These are phyloP conservation scores for Dynastes maya DNA, from an alignment of 2,888 invertebrate genomes.

Conservation along the genomic window DNA sequence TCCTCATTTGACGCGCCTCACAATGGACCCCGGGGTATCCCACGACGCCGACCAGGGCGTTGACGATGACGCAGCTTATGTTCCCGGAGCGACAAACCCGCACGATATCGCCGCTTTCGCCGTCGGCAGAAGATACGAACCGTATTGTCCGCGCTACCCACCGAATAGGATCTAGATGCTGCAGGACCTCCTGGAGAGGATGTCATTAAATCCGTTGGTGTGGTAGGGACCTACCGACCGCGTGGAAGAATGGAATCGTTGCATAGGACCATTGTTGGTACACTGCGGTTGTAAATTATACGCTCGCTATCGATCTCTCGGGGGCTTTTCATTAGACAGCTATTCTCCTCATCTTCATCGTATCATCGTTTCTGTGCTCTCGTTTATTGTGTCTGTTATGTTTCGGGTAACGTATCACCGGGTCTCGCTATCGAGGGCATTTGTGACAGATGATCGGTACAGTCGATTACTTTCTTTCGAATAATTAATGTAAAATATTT, in stretches of 20 bases:
- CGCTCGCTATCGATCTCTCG: conserved; percentile 38
- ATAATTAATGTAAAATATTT: conserved; percentile 25
- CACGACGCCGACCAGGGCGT: conserved; percentile 33
- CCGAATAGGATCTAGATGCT: conserved; percentile 54
- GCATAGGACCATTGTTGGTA: conserved; percentile 44
- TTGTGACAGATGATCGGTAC: conserved; percentile 28
- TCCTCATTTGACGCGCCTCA: conserved; percentile 29
- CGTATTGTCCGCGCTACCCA: conserved; percentile 40
- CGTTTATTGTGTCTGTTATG: conserved; percentile 22
- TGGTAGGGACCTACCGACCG: conserved; percentile 57
- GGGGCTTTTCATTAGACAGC: conserved; percentile 49
- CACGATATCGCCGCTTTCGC: conserved; percentile 16
- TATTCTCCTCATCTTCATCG: conserved; percentile 10
- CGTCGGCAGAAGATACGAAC: not conserved
- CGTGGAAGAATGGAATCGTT: conserved; percentile 57
- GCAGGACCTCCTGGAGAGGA: conserved; percentile 58
- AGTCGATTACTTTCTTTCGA: conserved; percentile 15
- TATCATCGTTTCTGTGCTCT: not conserved
- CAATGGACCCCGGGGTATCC: conserved; percentile 22
- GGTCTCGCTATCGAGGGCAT: not conserved
- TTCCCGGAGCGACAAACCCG: conserved; percentile 38
- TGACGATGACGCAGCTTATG: conserved; percentile 42
- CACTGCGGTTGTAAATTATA: conserved; percentile 51
- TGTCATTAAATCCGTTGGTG: conserved; percentile 60
- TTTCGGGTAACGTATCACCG: not conserved